Conservation (phyloP, 2,113 vertebrate genomes). For the Anarhynchus alexandrinus region DNA sequence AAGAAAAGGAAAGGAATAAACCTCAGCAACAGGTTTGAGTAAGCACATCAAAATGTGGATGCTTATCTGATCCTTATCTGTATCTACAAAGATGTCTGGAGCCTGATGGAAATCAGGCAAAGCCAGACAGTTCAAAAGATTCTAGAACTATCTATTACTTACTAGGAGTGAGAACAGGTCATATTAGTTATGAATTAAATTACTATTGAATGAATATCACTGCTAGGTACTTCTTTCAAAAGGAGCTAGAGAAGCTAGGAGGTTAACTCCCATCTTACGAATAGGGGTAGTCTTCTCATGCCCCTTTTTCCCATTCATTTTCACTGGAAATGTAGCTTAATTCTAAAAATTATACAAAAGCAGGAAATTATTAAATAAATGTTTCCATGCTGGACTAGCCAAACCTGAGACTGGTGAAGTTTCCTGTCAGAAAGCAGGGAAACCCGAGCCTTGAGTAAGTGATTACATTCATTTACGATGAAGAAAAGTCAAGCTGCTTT, state of each 20-base stretch:
- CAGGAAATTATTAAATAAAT: neutral
- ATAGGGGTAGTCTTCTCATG: neutral
- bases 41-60: neutral
- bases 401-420: neutral
- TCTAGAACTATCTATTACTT: neutral
- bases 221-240: neutral
- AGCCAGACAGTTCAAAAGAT: neutral
- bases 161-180: neutral
- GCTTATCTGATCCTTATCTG: neutral
- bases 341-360: neutral
- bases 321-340: neutral
- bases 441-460: neutral
- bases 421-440: neutral
- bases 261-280: neutral
- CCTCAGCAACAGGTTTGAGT: neutral
- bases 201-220: neutral
- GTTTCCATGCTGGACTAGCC: neutral
- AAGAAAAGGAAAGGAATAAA: neutral
- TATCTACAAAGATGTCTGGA: neutral
- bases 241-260: neutral
- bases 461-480: neutral
- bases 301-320: neutral
- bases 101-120: neutral
- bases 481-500: neutral
- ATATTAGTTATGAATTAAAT: neutral